These are phyloP conservation scores for Lutjanus erythropterus DNA, from an alignment of 2,113 vertebrate genomes.

Conservation along the genomic window DNA sequence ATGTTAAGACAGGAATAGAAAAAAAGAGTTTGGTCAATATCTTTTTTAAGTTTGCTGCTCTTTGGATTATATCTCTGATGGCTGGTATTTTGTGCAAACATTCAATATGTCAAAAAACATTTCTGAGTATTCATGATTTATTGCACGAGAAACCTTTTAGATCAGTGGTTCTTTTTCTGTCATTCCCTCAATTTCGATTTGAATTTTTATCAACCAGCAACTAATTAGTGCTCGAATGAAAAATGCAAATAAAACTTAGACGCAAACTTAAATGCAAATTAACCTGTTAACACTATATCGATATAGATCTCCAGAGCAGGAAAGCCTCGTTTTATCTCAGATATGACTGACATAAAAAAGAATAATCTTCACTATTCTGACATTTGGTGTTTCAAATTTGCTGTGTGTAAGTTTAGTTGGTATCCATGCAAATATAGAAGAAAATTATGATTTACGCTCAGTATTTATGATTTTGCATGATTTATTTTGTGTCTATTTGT, in stretches of 20 bases:
- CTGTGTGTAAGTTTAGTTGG: background rate
- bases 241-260: too few species aligned
- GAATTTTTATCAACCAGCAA: too few species aligned
- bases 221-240: too few species aligned
- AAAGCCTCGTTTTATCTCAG: background rate
- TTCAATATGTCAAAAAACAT: background rate
- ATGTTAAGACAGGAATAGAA: background rate
- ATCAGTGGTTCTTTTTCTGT: background rate
- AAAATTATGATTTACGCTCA: background rate
- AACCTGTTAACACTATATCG: too few species aligned
- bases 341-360: background rate
- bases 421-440: background rate
- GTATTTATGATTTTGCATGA: too few species aligned
- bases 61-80: background rate
- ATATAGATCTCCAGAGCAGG: too few species aligned
- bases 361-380: too few species aligned
- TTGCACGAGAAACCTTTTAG: background rate
- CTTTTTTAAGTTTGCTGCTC: background rate
- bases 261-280: too few species aligned
- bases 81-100: background rate
- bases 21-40: background rate
- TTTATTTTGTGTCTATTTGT: too few species aligned
- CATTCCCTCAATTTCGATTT: too few species aligned
- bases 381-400: too few species aligned
- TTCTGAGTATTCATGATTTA: background rate